Percentiles rank a stretch among this genome's conserved stretches.
These are phyloP conservation scores for Frankliniella intonsa DNA, from an alignment of 2,888 invertebrate species.

Conservation along the genomic window DNA sequence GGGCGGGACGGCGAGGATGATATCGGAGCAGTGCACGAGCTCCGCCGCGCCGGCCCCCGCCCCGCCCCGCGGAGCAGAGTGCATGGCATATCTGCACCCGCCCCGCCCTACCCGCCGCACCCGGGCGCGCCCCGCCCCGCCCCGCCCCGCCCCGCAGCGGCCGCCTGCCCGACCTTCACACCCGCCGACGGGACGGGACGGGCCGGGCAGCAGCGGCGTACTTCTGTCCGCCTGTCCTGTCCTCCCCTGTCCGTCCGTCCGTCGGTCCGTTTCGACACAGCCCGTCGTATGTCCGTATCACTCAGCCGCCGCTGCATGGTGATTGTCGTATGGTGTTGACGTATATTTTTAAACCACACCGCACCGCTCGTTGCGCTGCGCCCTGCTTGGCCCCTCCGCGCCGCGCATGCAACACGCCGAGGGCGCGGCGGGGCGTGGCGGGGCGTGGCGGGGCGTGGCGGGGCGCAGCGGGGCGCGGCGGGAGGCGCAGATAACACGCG, in stretches of 20 bases:
- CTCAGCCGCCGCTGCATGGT: too few species aligned
- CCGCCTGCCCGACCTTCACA: not conserved
- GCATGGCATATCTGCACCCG: too few species aligned
- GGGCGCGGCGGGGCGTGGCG: not conserved
- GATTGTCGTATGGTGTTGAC: too few species aligned
- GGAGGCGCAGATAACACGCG: not conserved
- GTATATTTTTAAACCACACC: too few species aligned
- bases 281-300: too few species aligned
- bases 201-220: not conserved
- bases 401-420: not conserved
- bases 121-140: too few species aligned
- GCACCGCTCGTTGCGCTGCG: too few species aligned
- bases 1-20: not conserved
- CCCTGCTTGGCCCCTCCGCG: too few species aligned
- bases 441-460: not conserved
- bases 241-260: not conserved
- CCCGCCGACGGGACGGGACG: not conserved
- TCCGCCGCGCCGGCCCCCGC: not conserved
- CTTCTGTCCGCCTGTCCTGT: not conserved
- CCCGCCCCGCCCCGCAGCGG: not conserved
- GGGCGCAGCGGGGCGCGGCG: not conserved
- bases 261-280: not conserved
- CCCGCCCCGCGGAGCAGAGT: too few species aligned
- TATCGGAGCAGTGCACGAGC: not conserved
- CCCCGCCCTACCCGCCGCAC: too few species aligned